phyloP scores from a whole-genome alignment of 2,888 invertebrate species.

The Cephus spinipes region DNA sequence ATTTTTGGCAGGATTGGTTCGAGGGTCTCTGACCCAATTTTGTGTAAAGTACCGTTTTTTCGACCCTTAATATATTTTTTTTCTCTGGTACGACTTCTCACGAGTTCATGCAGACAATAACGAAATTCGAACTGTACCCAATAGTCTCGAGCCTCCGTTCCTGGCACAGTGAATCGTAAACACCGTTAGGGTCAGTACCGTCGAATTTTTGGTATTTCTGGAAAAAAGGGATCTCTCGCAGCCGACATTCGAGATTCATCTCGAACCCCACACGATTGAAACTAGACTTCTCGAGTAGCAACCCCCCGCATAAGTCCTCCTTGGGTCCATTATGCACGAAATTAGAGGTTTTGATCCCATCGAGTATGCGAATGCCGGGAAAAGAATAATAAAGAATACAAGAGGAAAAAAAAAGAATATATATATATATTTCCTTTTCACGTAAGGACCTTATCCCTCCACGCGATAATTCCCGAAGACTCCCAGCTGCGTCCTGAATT shows the following conservation, averaged over 20 bases:
- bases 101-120: background rate
- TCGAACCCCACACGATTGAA: constrained; percentile 11
- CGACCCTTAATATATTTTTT: background rate
- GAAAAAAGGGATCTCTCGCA: constrained; percentile 10
- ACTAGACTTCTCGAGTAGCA: constrained; percentile 17
- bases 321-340: constrained; percentile 52
- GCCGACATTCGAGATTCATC: constrained; percentile 39
- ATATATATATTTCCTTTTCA: constrained; percentile 1
- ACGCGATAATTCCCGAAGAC: background rate
- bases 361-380: constrained; percentile 25
- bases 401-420: constrained; percentile 29
- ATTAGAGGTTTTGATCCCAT: constrained; percentile 57
- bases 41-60: background rate
- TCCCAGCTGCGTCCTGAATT: constrained; percentile 3
- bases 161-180: background rate
- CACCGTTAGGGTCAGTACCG: constrained; percentile 31
- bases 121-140: background rate
- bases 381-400: constrained; percentile 1
- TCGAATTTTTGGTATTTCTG: constrained; percentile 30
- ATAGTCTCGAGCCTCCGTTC: background rate
- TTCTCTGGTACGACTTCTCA: background rate
- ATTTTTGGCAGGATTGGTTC: background rate
- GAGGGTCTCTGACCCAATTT: background rate
- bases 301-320: constrained; percentile 24
- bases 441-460: background rate